phyloP scores from a whole-genome alignment of 1,140 invertebrate genomes.

The Rhizoglyphus robini region DNA sequence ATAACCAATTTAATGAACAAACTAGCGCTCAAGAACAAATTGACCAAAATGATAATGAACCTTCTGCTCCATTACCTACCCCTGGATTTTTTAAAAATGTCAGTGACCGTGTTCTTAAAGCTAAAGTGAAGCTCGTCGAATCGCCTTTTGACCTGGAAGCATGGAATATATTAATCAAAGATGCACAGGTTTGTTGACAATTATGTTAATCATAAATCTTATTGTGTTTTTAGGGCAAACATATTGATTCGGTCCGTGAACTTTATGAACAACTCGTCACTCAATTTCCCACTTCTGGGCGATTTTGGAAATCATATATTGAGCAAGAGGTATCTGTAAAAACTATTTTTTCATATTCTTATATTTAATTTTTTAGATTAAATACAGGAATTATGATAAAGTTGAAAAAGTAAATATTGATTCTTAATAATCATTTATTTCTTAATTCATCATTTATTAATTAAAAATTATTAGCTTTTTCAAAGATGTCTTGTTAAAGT shows the following conservation, averaged over 20 bases:
- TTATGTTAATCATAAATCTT: constrained; percentile 5
- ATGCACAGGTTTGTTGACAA: constrained; percentile 45
- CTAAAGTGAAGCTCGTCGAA: constrained; percentile 50
- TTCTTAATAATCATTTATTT: background rate
- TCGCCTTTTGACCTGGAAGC: constrained; percentile 86
- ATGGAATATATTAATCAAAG: constrained; percentile 84
- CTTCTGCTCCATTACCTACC: background rate
- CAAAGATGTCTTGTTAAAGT: constrained; percentile 89
- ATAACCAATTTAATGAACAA: too few relatives aligned
- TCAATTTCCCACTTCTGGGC: constrained; percentile 86
- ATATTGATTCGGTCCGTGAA: constrained; percentile 73
- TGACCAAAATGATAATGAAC: too few relatives aligned
- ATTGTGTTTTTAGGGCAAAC: constrained; percentile 57
- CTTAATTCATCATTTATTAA: constrained; percentile 20
- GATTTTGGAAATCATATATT: constrained; percentile 99
- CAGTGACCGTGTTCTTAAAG: constrained; percentile 22
- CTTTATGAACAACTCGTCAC: constrained; percentile 84
- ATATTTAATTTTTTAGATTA: constrained; percentile 56
- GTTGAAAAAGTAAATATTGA: constrained; percentile 68
- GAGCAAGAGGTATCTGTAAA: constrained; percentile 71
- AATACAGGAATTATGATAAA: constrained; percentile 83
- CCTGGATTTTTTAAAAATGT: constrained; percentile 13
- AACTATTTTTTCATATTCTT: constrained; percentile 22
- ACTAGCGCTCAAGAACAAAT: too few relatives aligned
- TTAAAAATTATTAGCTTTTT: constrained; percentile 58